Base-by-base conservation (phyloP, 2,888 invertebrate species). In the Axea sp. region DNA sequence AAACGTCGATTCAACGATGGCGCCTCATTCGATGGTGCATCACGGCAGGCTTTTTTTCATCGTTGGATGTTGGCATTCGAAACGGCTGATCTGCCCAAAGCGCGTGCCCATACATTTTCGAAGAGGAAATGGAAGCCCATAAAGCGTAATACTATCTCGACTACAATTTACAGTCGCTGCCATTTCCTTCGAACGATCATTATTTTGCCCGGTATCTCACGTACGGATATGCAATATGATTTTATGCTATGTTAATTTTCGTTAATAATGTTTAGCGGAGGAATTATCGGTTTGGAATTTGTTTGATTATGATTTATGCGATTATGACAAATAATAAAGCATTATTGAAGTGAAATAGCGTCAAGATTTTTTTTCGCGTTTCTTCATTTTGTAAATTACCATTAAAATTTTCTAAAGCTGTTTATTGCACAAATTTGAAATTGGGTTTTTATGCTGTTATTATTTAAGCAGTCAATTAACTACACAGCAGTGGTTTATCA, bases 91-190 rank as follows among this genome's bases (percentile, higher is more conserved):
- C 72, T 72, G 65, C 65, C 64, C 59, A 67, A 55, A 59, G 67
- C 60, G 67, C 67, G 67, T 73, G 72, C 59, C 53, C 59, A 60
- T 73, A 73, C 59, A 73, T 73, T 73, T 65, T 65, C 65, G 59
- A 15, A 30, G 31, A 65, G 72, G 72, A 73, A 73, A 65, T 73
- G 72, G 72, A 73, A 59, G 65, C 59, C 65, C 72, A 72, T 72
- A 72, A 65, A 72, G 64, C 57, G 72, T 59, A 72, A 72, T 72
- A 65, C 55, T 71, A 71, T 71, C 69, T 71, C 55, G 22, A 62
- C 69, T 71, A 62, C 60, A 62, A 71, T 72, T 72, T 72, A 72
- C 72, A 57, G 65, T 59, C 65, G 51, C 59, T 72, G 59, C 65
- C 64, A 72, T 72, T 72, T 72, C 72, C 72, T 72, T 51, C 59